Conservation (phyloP, 2,888 invertebrate genomes). For the Nasonovia ribisnigri region DNA sequence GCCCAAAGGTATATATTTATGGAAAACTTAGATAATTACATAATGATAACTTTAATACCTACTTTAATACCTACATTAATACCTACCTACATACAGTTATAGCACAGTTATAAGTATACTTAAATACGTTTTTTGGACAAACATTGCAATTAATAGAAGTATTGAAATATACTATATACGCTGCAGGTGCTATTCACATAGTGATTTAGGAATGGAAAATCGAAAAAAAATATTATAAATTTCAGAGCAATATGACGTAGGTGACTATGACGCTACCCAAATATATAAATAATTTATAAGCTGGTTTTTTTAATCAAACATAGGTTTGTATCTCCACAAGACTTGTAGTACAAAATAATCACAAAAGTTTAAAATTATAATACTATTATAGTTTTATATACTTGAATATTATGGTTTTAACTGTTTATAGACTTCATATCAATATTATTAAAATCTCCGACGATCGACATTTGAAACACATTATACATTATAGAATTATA, state of each 20-base stretch:
- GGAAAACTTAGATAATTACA: not conserved
- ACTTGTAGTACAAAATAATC: no score
- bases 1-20: not conserved
- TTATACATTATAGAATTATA: no score
- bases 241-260: not conserved
- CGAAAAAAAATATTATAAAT: not conserved
- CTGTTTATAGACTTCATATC: no score
- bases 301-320: not conserved
- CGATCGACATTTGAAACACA: no score
- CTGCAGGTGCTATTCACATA: not conserved
- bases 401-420: no score
- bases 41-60: no score
- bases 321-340: not conserved
- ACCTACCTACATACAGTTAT: no score
- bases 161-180: not conserved
- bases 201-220: not conserved
- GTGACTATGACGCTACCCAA: not conserved
- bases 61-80: no score
- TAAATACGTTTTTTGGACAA: not conserved
- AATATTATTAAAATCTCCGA: no score
- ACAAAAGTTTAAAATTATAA: no score
- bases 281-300: not conserved
- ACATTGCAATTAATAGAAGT: not conserved
- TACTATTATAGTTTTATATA: no score
- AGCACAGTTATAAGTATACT: not conserved